A percentile compares a stretch with the other conserved stretches of the same genome.
Conservation (phyloP, 2,797 vertebrate genomes). For the Poecilia gillii region DNA sequence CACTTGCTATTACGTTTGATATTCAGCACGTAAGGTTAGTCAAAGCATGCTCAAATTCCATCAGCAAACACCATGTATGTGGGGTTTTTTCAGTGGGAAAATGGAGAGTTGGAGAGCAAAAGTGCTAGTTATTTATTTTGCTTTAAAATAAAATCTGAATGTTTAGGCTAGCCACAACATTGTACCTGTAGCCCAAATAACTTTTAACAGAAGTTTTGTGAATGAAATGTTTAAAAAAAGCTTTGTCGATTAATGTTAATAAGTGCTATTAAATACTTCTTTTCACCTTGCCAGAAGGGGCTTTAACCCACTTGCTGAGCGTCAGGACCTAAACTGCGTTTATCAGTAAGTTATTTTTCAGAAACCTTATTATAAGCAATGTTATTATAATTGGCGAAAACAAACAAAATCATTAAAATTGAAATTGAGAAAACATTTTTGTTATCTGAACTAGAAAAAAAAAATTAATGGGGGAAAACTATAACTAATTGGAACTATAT, state of each 20-base stretch:
- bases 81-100: conserved; percentile 8
- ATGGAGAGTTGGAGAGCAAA: neutral
- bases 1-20: conserved; percentile 45
- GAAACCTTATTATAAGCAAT: too few relatives aligned
- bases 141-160: neutral
- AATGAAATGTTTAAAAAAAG: neutral
- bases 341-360: too few relatives aligned
- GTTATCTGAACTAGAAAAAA: too few relatives aligned
- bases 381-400: too few relatives aligned
- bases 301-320: too few relatives aligned
- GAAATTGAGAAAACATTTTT: too few relatives aligned
- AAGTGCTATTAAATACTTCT: neutral
- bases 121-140: neutral
- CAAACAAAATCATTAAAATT: too few relatives aligned
- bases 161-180: neutral
- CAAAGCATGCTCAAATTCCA: conserved; percentile 9
- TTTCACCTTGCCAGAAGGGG: too few relatives aligned
- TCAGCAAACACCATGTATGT: conserved; percentile 25
- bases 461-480: too few relatives aligned
- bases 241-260: neutral
- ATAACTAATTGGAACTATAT: too few relatives aligned
- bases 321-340: too few relatives aligned
- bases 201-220: neutral
- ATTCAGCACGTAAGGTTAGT: conserved; percentile 31
- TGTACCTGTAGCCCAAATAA: neutral